A percentile compares a stretch with the other conserved stretches of the same genome.
phyloP scores from a whole-genome alignment of 2,888 invertebrate species.

The Nymphalis polychloros region DNA sequence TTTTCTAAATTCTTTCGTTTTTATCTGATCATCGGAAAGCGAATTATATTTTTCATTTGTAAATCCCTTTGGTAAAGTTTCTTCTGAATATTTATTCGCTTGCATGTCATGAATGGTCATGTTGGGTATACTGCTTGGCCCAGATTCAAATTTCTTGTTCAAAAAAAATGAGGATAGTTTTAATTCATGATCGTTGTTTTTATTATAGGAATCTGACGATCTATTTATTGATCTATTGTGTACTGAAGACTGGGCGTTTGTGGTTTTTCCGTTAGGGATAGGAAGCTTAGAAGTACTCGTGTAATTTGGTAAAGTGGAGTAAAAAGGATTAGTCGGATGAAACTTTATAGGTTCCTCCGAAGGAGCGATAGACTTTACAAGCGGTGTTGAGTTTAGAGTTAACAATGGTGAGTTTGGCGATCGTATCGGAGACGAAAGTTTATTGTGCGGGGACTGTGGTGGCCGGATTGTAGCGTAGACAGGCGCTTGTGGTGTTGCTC shows the following conservation, averaged over 20 bases:
- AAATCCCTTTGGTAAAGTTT: slow-evolving; percentile 39
- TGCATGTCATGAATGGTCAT: slow-evolving; percentile 51
- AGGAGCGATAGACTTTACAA: slow-evolving; percentile 59
- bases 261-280: slow-evolving; percentile 65
- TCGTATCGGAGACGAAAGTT: slow-evolving; percentile 54
- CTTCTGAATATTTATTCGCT: slow-evolving; percentile 25
- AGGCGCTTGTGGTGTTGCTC: slow-evolving; percentile 70
- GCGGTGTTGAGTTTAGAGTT: slow-evolving; percentile 61
- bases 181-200: slow-evolving; percentile 45
- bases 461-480: slow-evolving; percentile 74
- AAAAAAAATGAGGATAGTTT: slow-evolving; percentile 46
- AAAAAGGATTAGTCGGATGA: slow-evolving; percentile 78
- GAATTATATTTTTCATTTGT: slow-evolving; percentile 51
- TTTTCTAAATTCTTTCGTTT: slow-evolving; percentile 51
- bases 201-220: slow-evolving; percentile 54
- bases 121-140: slow-evolving; percentile 56
- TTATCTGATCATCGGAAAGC: slow-evolving; percentile 47
- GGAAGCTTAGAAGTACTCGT: slow-evolving; percentile 73
- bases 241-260: slow-evolving; percentile 54
- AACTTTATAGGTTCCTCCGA: slow-evolving; percentile 64
- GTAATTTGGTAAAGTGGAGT: slow-evolving; percentile 73
- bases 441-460: slow-evolving; percentile 57
- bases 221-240: slow-evolving; percentile 61
- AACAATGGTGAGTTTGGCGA: slow-evolving; percentile 61
- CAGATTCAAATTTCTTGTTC: slow-evolving; percentile 53